Evolutionary conservation across 2,797 vertebrate genomes (phyloP).

Genomic region (Calcarius lapponicus): DNA sequence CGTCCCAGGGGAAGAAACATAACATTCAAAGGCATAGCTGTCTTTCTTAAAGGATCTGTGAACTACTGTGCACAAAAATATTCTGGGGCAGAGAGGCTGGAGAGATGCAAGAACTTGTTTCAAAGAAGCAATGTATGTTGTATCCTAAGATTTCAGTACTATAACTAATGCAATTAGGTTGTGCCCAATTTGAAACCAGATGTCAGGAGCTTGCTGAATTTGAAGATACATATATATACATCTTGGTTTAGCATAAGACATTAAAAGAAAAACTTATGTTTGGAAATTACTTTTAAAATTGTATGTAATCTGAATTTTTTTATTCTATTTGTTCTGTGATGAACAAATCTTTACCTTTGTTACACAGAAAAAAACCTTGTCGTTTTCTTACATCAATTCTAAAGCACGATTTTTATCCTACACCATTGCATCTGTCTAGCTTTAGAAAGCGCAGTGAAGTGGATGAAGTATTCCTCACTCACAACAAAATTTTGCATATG

Average conservation of each 20-base stretch:
- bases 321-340: neutral
- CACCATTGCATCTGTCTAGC: neutral
- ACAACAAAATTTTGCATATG: neutral
- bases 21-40: neutral
- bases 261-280: neutral
- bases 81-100: neutral
- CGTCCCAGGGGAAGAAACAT: neutral
- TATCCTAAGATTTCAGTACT: neutral
- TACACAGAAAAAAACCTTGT: neutral
- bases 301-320: neutral
- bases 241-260: neutral
- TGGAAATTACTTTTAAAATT: neutral
- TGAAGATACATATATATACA: neutral
- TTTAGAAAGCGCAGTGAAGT: neutral
- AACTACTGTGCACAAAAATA: neutral
- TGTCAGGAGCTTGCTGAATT: neutral
- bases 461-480: neutral
- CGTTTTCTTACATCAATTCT: neutral
- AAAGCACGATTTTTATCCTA: neutral
- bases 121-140: accelerated
- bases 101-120: neutral
- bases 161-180: neutral
- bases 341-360: neutral
- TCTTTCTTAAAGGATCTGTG: neutral
- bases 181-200: neutral